Evolutionary conservation across 30 jellyfish, hydroid and myxozoan genomes (phyloP).

Genomic region (Pseudorhiza aurosa): DNA sequence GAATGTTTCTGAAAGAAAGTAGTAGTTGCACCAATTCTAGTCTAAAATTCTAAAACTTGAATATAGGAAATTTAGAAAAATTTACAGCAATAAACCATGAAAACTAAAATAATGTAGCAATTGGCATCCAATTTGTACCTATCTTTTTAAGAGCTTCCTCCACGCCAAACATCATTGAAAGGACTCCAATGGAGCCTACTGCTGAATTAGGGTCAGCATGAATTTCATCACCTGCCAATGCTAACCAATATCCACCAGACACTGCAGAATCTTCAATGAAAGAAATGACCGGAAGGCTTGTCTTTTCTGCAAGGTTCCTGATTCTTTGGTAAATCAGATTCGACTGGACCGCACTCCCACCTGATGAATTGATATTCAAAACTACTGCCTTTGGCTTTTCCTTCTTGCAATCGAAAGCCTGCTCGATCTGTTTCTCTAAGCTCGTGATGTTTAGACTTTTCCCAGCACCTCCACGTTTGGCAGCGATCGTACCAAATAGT

Average conservation of each 20-base stretch:
- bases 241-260: constrained; percentile 96
- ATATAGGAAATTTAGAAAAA: too few relatives aligned
- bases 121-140: constrained; percentile 26
- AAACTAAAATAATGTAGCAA: too few relatives aligned
- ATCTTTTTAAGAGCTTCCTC: constrained; percentile 53
- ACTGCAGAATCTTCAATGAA: constrained; percentile 72
- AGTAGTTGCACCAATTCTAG: too few relatives aligned
- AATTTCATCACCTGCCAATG: constrained; percentile 89
- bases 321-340: constrained; percentile 66
- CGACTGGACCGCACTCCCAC: constrained; percentile 92
- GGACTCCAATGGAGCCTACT: constrained; percentile 84
- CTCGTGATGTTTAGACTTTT: constrained; percentile 22
- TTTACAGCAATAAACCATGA: too few relatives aligned
- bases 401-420: constrained; percentile 74
- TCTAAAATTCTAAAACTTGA: too few relatives aligned
- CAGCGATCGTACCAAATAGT: constrained; percentile 24
- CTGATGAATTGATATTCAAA: constrained; percentile 71
- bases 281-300: constrained; percentile 65
- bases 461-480: constrained; percentile 51
- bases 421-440: constrained; percentile 66
- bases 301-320: constrained; percentile 51
- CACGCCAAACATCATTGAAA: constrained; percentile 60
- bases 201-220: constrained; percentile 73
- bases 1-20: too few relatives aligned
- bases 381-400: constrained; percentile 80